phyloP scores from a whole-genome alignment of 2,113 vertebrate species.

The Anolis sagrei region DNA sequence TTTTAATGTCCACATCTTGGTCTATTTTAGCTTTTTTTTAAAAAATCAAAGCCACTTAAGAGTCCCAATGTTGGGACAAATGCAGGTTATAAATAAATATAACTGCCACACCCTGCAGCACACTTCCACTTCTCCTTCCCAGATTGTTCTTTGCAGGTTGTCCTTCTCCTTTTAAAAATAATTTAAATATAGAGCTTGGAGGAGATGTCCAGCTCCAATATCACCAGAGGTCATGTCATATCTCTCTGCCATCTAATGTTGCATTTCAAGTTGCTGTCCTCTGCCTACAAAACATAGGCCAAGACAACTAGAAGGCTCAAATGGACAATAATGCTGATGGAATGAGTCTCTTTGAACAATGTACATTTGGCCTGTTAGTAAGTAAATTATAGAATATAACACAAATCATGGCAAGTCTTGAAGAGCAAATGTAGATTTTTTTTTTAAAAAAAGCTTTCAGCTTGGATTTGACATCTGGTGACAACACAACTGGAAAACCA shows the following conservation, averaged over 20 bases:
- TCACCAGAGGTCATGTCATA: not conserved
- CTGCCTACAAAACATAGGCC: not conserved
- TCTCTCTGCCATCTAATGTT: not conserved
- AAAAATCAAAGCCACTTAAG: too few species aligned
- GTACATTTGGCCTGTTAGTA: not conserved
- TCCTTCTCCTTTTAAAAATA: not conserved
- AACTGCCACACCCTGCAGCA: not conserved
- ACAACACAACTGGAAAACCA: slow-evolving; percentile 10
- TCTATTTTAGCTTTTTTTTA: too few species aligned
- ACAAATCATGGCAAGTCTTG: not conserved
- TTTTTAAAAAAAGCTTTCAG: not conserved
- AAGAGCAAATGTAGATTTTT: not conserved
- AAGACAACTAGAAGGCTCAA: not conserved
- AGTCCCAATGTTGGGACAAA: too few species aligned
- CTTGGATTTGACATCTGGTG: not conserved
- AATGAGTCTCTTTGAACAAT: not conserved
- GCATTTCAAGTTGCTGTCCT: not conserved
- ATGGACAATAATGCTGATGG: not conserved
- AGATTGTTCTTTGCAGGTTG: not conserved
- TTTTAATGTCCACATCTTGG: too few species aligned
- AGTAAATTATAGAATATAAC: not conserved
- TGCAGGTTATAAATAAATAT: too few species aligned
- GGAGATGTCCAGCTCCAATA: not conserved
- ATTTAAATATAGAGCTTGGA: not conserved
- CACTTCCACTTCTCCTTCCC: not conserved